These are phyloP conservation scores for Limnephilus auricula DNA, from an alignment of 2,888 invertebrate genomes.

Conservation along the genomic window DNA sequence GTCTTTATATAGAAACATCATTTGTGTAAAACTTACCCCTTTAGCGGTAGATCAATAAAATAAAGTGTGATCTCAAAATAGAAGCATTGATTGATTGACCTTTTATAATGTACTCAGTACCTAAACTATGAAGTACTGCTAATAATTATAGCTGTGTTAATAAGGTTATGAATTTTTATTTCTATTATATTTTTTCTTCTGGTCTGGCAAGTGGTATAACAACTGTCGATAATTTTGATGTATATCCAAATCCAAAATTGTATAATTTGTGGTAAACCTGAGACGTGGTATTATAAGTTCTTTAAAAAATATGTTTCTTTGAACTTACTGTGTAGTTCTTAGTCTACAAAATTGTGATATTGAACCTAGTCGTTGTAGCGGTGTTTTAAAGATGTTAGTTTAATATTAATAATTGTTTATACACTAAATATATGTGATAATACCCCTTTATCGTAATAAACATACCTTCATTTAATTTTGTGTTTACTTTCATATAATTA, in stretches of 20 bases:
- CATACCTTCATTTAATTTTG: slow-evolving; percentile 8
- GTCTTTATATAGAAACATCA: not conserved
- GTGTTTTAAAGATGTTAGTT: slow-evolving; percentile 58
- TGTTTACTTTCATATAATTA: not conserved
- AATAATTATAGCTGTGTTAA: no score
- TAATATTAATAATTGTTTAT: slow-evolving; percentile 60
- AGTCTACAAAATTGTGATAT: slow-evolving; percentile 66
- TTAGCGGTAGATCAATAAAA: not conserved
- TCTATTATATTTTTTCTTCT: not conserved
- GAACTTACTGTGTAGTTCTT: slow-evolving; percentile 45
- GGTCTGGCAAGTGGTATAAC: not conserved
- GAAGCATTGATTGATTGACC: not conserved
- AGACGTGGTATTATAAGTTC: slow-evolving; percentile 22
- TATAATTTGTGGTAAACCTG: not conserved
- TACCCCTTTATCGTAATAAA: slow-evolving; percentile 58
- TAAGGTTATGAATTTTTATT: not conserved
- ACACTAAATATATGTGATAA: slow-evolving; percentile 66
- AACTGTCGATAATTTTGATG: not conserved
- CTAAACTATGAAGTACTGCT: not conserved
- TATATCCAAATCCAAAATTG: not conserved
- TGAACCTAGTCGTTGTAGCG: slow-evolving; percentile 65
- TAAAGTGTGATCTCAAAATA: not conserved
- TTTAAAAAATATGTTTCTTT: slow-evolving; percentile 14
- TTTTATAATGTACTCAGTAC: not conserved
- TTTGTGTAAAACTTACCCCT: not conserved